Evolutionary conservation across 2,113 vertebrate species (phyloP).

Genomic region (Australoheros scitulus): DNA sequence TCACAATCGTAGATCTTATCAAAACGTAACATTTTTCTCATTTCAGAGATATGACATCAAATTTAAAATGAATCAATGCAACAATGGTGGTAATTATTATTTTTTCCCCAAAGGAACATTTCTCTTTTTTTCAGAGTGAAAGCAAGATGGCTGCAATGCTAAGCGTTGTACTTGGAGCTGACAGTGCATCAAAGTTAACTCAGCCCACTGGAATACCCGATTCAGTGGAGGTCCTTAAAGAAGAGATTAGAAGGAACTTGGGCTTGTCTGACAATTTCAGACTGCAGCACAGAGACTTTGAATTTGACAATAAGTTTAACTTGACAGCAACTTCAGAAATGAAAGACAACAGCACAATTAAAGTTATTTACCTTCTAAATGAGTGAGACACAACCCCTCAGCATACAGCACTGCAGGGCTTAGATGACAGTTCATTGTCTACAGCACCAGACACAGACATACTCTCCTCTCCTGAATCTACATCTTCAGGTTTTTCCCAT

Average conservation of each 20-base stretch:
- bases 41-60: not conserved
- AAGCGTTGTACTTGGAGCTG: conserved; percentile 20
- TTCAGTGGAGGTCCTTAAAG: not conserved
- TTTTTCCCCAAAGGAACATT: not conserved
- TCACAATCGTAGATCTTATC: not conserved
- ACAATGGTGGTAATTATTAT: not conserved
- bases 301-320: conserved; percentile 15
- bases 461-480: not conserved
- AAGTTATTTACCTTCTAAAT: not conserved
- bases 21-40: not conserved
- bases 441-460: not conserved
- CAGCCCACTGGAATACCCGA: not conserved
- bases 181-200: not conserved
- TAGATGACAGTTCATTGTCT: not conserved
- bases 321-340: not conserved
- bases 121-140: not conserved
- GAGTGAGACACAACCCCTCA: not conserved
- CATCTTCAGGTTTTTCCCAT: not conserved
- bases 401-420: not conserved
- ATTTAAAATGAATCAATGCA: not conserved
- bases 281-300: conserved; percentile 13
- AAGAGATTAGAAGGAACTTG: conserved; percentile 13
- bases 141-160: conserved; percentile 1
- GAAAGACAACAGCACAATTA: not conserved
- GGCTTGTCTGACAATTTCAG: conserved; percentile 8